Evolutionary conservation across 2,888 invertebrate species (phyloP), one percentile per base, ranked within the genome.

Genomic region (Bembecia ichneumoniformis): DNA sequence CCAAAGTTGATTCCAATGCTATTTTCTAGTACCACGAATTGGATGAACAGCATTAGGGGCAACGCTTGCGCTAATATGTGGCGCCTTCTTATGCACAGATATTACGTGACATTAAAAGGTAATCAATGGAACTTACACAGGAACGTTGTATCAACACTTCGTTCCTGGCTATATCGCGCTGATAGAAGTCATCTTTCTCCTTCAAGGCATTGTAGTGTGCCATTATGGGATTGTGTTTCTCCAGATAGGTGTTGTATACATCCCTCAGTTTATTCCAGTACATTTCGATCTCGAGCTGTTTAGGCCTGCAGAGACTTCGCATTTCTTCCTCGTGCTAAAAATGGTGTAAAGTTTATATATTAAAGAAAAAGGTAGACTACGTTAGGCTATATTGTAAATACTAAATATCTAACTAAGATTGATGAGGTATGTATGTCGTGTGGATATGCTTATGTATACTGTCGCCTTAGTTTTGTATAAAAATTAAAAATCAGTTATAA

Each of bases 111-210:
- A n/a, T n/a, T n/a, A n/a, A n/a, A 28, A 28, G 17, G 44, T 44
- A 44, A 44, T 11, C n/a, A 40, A 13, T 40, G 14, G 43, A 13
- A 13, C 44, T 44, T 44, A 44, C 44, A 15, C 16, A 64, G 43
- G 78, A 73, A 11, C 73, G 65, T 57, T 80, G 77, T 57, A 84
- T 83, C 51, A 66, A 72, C 13, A 64, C 51, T 48, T 82, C 83
- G 40, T 88, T 84, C 50, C 70, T 74, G 0, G 77, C 76, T 14
- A 88, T 82, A 49, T 89, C 88, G 35, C 87, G 71, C 45, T 88
- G 86, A 59, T 88, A 89, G 56, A 89, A 89, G 48, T 78, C 87
- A 64, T 78, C 88, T 58, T 82, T 90, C 69, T 77, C 87, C 52
- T 71, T 73, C 59, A 75, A 59, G 40, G 68, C 66, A 54, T 73